Percentiles rank a stretch among this genome's conserved stretches.
These are phyloP conservation scores for Onchidella celtica DNA, from an alignment of 2,888 invertebrate species.

Conservation along the genomic window DNA sequence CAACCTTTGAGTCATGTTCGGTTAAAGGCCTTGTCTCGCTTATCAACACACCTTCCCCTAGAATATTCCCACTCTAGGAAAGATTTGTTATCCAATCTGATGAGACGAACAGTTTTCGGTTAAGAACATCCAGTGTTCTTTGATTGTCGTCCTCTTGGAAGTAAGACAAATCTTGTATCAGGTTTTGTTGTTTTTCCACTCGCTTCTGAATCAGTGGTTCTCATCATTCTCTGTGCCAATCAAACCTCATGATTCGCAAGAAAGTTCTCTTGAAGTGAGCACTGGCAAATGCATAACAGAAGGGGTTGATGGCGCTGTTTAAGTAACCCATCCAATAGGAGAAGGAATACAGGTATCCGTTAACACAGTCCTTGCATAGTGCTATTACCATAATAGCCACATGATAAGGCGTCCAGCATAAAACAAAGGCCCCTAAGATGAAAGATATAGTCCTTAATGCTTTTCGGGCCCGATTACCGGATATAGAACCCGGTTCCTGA, in stretches of 20 bases:
- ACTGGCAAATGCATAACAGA: constrained; percentile 99
- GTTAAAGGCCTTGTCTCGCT: too few relatives aligned
- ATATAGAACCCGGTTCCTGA: constrained; percentile 92
- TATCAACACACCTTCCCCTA: too few relatives aligned
- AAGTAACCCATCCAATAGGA: constrained; percentile 92
- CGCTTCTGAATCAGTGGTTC: too few relatives aligned
- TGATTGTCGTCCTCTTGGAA: too few relatives aligned
- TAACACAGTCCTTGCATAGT: constrained; percentile 86
- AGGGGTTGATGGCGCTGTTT: constrained; percentile 99
- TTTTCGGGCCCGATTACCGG: constrained; percentile 98
- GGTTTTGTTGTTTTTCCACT: too few relatives aligned
- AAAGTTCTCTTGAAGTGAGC: constrained; percentile 99
- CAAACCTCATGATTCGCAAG: constrained; percentile 95
- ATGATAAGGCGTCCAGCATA: constrained; percentile 99
- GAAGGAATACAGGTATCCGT: constrained; percentile 74
- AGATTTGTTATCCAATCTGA: too few relatives aligned
- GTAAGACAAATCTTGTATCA: too few relatives aligned
- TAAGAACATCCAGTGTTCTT: too few relatives aligned
- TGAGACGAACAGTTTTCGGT: too few relatives aligned
- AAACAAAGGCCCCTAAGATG: constrained; percentile 96
- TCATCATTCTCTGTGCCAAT: constrained; percentile 82
- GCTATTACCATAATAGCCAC: constrained; percentile 97
- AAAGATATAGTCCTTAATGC: constrained; percentile 99
- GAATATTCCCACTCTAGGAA: too few relatives aligned
- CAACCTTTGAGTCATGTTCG: too few relatives aligned